These are phyloP conservation scores for Ctenochaetus hawaiiensis DNA, from an alignment of 2,797 vertebrate species.

Conservation along the genomic window DNA sequence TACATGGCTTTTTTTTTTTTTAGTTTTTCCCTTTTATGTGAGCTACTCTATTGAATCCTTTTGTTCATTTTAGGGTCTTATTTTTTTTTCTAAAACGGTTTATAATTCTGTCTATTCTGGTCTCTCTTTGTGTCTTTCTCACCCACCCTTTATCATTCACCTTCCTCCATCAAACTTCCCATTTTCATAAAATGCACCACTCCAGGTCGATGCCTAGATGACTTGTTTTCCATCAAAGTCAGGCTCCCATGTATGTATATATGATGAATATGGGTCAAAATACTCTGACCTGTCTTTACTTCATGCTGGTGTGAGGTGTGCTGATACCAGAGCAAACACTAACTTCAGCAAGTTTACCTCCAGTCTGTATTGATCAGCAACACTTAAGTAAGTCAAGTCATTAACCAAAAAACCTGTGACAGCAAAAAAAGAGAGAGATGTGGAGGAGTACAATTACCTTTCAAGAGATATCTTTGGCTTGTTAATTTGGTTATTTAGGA, in stretches of 20 bases:
- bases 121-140: not conserved
- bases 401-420: slow-evolving; percentile 68
- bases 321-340: slow-evolving; percentile 47
- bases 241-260: slow-evolving; percentile 34
- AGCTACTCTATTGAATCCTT: not conserved
- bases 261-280: slow-evolving; percentile 44
- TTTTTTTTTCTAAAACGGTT: not conserved
- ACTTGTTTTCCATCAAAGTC: slow-evolving; percentile 49
- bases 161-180: not conserved
- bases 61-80: too few relatives aligned
- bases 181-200: slow-evolving; percentile 17
- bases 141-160: not conserved
- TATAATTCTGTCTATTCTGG: slow-evolving; percentile 1
- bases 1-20: not conserved
- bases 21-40: not conserved
- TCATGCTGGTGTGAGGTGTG: slow-evolving; percentile 36
- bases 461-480: slow-evolving; percentile 48
- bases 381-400: slow-evolving; percentile 73
- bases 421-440: slow-evolving; percentile 62
- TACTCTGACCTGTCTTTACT: slow-evolving; percentile 37
- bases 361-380: slow-evolving; percentile 68
- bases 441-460: slow-evolving; percentile 51
- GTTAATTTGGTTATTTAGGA: slow-evolving; percentile 54
- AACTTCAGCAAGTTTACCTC: slow-evolving; percentile 76
- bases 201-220: slow-evolving; percentile 18